These are phyloP conservation scores for Erebia palarica DNA, from an alignment of 2,888 invertebrate species.

Conservation along the genomic window DNA sequence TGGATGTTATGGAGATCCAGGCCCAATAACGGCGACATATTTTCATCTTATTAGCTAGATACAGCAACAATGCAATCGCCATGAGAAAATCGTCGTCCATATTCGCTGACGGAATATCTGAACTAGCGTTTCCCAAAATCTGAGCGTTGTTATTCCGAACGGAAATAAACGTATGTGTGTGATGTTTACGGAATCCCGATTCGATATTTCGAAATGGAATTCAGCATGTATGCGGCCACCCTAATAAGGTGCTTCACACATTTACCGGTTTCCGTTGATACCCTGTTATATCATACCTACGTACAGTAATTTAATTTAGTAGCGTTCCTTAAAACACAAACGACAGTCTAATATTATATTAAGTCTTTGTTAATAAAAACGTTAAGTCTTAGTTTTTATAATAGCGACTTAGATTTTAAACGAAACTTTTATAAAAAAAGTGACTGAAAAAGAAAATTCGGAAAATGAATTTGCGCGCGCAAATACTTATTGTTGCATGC, in stretches of 20 bases:
- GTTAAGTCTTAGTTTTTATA: not conserved
- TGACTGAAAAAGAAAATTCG: not conserved
- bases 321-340: not conserved
- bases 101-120: too few relatives aligned
- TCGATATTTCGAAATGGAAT: too few relatives aligned
- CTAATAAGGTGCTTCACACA: not conserved
- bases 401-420: not conserved
- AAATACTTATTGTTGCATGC: constrained; percentile 46
- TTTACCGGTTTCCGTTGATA: constrained; percentile 9
- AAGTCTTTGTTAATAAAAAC: not conserved
- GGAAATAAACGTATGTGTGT: too few relatives aligned
- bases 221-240: too few relatives aligned
- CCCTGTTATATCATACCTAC: not conserved
- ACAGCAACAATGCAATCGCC: too few relatives aligned
- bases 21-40: too few relatives aligned
- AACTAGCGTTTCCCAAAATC: too few relatives aligned
- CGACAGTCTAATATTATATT: constrained; percentile 3
- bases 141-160: too few relatives aligned
- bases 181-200: too few relatives aligned
- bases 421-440: not conserved
- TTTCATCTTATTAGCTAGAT: too few relatives aligned
- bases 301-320: constrained; percentile 2
- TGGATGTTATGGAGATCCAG: too few relatives aligned
- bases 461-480: constrained; percentile 32
- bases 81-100: too few relatives aligned